Evolutionary conservation across 2,888 invertebrate genomes (phyloP).

Genomic region (Spodoptera picta): DNA sequence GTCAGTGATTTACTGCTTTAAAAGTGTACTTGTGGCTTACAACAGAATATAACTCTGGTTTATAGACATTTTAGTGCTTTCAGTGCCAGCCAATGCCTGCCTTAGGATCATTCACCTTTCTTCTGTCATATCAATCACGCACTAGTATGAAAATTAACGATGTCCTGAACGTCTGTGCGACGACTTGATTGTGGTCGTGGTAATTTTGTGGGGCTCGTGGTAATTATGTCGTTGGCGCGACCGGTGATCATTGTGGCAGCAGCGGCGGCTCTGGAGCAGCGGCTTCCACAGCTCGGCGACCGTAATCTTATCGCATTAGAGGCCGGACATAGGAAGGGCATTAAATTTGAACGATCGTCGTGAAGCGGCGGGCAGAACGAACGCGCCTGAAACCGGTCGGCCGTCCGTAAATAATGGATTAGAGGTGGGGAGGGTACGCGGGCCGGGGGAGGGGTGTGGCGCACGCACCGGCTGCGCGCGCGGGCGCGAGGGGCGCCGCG

Average conservation of each 20-base stretch:
- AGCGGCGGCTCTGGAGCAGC: constrained; percentile 38
- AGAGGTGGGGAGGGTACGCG: constrained; percentile 81
- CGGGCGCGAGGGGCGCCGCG: constrained; percentile 68
- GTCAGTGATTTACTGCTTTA: constrained; percentile 73
- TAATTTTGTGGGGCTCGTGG: constrained; percentile 41
- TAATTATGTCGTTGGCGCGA: constrained; percentile 46
- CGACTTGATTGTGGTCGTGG: constrained; percentile 35
- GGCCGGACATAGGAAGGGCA: constrained; percentile 88
- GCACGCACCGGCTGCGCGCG: constrained; percentile 84
- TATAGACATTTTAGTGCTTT: constrained; percentile 75
- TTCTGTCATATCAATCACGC: constrained; percentile 68
- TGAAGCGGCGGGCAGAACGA: constrained; percentile 81
- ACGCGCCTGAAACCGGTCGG: constrained; percentile 88
- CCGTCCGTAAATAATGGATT: constrained; percentile 88
- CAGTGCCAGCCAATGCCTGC: constrained; percentile 71
- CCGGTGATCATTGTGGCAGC: constrained; percentile 27
- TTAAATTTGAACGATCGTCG: constrained; percentile 87
- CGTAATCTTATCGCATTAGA: constrained; percentile 86
- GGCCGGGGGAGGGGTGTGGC: constrained; percentile 73
- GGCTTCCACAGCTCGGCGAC: constrained; percentile 65
- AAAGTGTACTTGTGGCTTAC: constrained; percentile 73
- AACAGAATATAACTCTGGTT: constrained; percentile 72
- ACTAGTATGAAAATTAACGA: constrained; percentile 59
- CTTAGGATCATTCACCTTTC: constrained; percentile 72
- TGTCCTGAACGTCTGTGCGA: constrained; percentile 44